phyloP scores from a whole-genome alignment of 2,113 vertebrate species.

The Lates calcarifer region DNA sequence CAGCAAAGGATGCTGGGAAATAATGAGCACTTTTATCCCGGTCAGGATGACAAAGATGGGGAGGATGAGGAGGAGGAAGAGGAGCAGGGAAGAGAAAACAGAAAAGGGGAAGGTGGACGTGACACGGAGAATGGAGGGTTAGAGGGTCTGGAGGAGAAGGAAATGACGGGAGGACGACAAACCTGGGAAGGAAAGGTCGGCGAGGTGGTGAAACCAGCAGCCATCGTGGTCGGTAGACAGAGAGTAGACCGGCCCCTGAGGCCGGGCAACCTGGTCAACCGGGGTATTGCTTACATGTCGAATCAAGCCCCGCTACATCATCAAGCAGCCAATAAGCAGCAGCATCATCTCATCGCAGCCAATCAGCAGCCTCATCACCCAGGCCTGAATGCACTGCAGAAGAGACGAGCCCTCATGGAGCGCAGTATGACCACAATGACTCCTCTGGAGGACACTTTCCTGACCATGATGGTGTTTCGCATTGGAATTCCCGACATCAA shows the following conservation, averaged over 20 bases:
- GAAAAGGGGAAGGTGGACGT: constrained; percentile 58
- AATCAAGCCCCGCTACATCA: constrained; percentile 75
- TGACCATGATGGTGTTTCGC: constrained; percentile 93
- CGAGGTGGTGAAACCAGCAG: constrained; percentile 81
- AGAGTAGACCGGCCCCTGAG: constrained; percentile 76
- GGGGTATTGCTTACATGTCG: constrained; percentile 70
- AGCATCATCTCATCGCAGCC: constrained; percentile 67
- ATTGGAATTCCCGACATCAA: constrained; percentile 95
- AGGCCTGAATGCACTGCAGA: constrained; percentile 75
- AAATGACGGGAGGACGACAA: constrained; percentile 75
- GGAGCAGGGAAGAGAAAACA: constrained; percentile 79
- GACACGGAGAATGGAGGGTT: constrained; percentile 78
- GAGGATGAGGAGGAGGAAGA: constrained; percentile 91
- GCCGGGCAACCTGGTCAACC: constrained; percentile 70
- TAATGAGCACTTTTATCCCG: constrained; percentile 85
- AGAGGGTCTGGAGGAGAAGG: constrained; percentile 68
- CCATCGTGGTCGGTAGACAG: constrained; percentile 83
- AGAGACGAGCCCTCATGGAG: constrained; percentile 86
- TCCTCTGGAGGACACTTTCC: constrained; percentile 85
- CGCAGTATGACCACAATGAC: constrained; percentile 89
- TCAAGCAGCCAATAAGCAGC: constrained; percentile 79
- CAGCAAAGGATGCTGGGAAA: constrained; percentile 89
- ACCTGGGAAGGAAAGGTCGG: constrained; percentile 78
- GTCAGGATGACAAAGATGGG: constrained; percentile 84
- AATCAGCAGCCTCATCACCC: constrained; percentile 74